These are phyloP conservation scores for Cyprinodon brontotheroides DNA, from an alignment of 2,113 vertebrate genomes.

Conservation along the genomic window DNA sequence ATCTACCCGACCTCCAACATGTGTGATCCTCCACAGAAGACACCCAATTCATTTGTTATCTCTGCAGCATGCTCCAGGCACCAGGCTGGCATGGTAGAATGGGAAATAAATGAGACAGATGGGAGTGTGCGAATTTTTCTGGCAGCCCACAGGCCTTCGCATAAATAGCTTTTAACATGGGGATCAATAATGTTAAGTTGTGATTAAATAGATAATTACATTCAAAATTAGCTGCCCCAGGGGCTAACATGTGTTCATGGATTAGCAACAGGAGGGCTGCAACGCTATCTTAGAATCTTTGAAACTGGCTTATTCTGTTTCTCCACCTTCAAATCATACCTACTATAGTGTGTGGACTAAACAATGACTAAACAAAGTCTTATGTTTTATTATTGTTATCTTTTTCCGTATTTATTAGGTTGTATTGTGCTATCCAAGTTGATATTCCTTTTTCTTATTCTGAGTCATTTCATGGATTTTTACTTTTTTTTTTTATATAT, in stretches of 20 bases:
- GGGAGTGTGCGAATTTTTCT: constrained; percentile 37
- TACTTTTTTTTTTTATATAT: background rate
- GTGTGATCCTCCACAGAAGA: constrained; percentile 42
- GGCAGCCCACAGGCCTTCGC: constrained; percentile 51
- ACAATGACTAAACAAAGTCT: too few relatives aligned
- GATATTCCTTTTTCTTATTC: background rate
- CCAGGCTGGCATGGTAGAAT: constrained; percentile 47
- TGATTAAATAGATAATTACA: constrained; percentile 72
- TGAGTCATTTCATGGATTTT: background rate
- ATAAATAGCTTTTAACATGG: constrained; percentile 72
- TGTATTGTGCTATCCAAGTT: background rate
- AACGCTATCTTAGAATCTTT: constrained; percentile 7
- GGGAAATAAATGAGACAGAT: constrained; percentile 61
- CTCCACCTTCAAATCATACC: constrained; percentile 12
- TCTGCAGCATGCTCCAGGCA: constrained; percentile 39
- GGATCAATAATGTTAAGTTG: constrained; percentile 73
- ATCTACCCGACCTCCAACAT: constrained; percentile 20
- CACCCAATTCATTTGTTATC: constrained; percentile 66
- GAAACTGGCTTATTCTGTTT: constrained; percentile 6
- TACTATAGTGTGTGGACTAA: background rate
- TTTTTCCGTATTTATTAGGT: background rate
- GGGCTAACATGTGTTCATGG: constrained; percentile 43
- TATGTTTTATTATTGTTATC: background rate
- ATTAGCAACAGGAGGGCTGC: constrained; percentile 25
- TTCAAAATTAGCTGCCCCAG: constrained; percentile 65